Evolutionary conservation across 2,797 vertebrate genomes (phyloP), one percentile per base, ranked within the genome.

Genomic region (Crypturellus tataupa): DNA sequence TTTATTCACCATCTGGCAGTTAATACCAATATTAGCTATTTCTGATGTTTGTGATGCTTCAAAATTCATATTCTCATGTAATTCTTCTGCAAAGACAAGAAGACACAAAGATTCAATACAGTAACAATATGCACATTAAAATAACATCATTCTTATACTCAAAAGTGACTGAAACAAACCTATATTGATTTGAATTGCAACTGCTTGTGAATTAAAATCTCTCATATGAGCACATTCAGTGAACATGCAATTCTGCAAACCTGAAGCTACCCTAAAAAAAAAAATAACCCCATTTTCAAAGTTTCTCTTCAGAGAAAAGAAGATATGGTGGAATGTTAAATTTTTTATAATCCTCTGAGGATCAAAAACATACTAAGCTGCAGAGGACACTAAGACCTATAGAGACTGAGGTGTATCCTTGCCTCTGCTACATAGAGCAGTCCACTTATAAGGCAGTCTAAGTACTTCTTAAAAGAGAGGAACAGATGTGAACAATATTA

Each of bases 1-100:
- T 90, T 97, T 97, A 64, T 96, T 83, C 37, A 35, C 87, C 17
- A 72, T 58, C 71, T 89, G 71, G 23, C 24, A 95, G 44, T 67
- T 58, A 14, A 85, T 33, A 71, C 83, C 87, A 27, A 47, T 55
- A 60, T 96, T 96, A 58, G 75, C 35, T 76, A 27, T 82, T 53
- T 97, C 97, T 95, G 91, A 40, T 9, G 71, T 67, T 63, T 31
- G 88, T 37, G 60, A 63, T 51, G 58, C 4, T 15, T 92, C 91
- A 67, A 12, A 88, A 65, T 53, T 19, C 27, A 53, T 42, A 83
- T 27, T 69, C 24, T 97, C 95, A 19, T 2, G 2, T 39, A 59
- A 71, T 49, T 96, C 92, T 13, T 97, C 98, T 97, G 95, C 73
- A 76, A 19, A 73, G n/a, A 72, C 35, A 59, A 89, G 78, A 91